phyloP scores from a whole-genome alignment of 2,888 invertebrate species.

The Drosophila quinaria region DNA sequence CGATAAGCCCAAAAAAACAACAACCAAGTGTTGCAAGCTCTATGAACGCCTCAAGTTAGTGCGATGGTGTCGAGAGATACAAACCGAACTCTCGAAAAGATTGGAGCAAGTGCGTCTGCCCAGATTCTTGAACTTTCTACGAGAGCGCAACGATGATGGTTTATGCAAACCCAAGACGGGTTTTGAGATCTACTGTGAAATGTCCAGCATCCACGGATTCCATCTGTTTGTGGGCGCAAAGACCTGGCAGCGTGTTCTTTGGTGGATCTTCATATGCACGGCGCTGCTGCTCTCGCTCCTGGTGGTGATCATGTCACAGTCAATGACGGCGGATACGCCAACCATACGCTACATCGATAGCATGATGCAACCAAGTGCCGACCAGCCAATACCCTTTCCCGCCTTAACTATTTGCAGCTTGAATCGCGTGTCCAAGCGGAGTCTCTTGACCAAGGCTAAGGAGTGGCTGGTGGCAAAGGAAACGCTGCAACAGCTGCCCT shows the following conservation, averaged over 20 bases:
- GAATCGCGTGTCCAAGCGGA: conserved; percentile 86
- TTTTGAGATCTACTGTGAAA: conserved; percentile 83
- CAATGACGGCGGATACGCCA: conserved; percentile 87
- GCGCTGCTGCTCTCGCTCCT: conserved; percentile 86
- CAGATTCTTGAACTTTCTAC: conserved; percentile 62
- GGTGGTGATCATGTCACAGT: conserved; percentile 87
- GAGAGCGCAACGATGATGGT: conserved; percentile 76
- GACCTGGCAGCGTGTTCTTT: conserved; percentile 83
- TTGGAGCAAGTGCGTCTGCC: conserved; percentile 51
- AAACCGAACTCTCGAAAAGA: conserved; percentile 6
- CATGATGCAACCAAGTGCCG: conserved; percentile 86
- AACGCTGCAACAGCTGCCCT: conserved; percentile 59
- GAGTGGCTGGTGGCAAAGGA: conserved; percentile 83
- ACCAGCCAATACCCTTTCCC: conserved; percentile 86
- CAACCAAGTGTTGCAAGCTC: conserved; percentile 5
- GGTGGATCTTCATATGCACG: conserved; percentile 87
- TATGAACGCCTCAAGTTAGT: conserved; percentile 44
- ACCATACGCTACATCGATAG: conserved; percentile 87
- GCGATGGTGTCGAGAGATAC: conserved; percentile 34
- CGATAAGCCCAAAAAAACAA: conserved; percentile 12
- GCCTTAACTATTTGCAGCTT: conserved; percentile 87
- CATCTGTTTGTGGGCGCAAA: conserved; percentile 75
- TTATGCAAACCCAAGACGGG: conserved; percentile 76
- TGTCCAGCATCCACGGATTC: conserved; percentile 83
- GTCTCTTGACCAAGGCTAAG: conserved; percentile 76